Conservation (phyloP, 2,888 invertebrate species). For the Zhuqinia jingwanae region DNA sequence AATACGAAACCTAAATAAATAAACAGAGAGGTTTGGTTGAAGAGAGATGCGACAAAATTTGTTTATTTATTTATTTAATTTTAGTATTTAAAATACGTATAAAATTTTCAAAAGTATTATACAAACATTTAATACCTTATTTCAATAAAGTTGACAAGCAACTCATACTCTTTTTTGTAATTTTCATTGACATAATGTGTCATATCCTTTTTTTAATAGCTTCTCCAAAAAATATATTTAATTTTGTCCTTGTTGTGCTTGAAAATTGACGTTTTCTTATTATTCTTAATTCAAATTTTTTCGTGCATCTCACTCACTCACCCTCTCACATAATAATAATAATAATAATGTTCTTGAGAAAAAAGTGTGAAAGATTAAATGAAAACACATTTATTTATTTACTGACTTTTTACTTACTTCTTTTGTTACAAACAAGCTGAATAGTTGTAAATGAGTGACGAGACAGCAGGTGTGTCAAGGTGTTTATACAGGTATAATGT, state of each 20-base stretch:
- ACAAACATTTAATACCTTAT: not conserved
- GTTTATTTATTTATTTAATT: not conserved
- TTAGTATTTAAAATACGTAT: constrained; percentile 13
- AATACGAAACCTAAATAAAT: too few relatives aligned
- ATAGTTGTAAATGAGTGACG: constrained; percentile 57
- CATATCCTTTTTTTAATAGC: constrained; percentile 60
- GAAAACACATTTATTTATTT: too few relatives aligned
- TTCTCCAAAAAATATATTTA: too few relatives aligned
- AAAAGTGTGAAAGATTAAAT: constrained; percentile 56
- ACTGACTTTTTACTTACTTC: too few relatives aligned
- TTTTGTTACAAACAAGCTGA: too few relatives aligned
- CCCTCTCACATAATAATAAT: too few relatives aligned
- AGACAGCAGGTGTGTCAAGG: constrained; percentile 69
- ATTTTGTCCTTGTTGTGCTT: not conserved
- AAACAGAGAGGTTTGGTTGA: too few relatives aligned
- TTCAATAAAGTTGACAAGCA: too few relatives aligned
- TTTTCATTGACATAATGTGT: constrained; percentile 47
- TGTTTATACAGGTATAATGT: not conserved
- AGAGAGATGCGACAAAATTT: too few relatives aligned
- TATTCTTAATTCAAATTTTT: not conserved
- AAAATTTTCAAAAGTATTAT: constrained; percentile 39
- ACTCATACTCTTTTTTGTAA: not conserved
- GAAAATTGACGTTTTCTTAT: constrained; percentile 17
- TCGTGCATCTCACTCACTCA: not conserved
- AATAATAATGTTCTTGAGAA: not conserved